Evolutionary conservation across 2,113 vertebrate species (phyloP).

Genomic region (Chloropsis hardwickii): DNA sequence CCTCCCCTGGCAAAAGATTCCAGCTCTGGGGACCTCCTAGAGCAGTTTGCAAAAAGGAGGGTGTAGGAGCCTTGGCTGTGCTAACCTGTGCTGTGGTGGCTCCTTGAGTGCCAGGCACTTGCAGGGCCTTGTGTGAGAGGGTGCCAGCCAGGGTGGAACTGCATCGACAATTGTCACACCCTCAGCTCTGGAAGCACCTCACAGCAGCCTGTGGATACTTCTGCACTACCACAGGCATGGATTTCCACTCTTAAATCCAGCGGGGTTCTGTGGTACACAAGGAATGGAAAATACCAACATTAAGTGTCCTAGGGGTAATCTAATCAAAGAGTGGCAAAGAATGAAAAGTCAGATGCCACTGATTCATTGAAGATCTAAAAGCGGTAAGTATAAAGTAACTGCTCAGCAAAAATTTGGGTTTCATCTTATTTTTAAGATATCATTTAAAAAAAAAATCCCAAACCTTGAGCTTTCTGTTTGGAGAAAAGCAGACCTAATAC

Average conservation of each 20-base stretch:
- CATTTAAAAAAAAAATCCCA: neutral
- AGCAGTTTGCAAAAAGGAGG: neutral
- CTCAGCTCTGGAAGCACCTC: neutral
- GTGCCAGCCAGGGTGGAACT: neutral
- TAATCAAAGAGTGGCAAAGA: neutral
- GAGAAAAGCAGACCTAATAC: constrained; percentile 20
- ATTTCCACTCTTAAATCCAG: neutral
- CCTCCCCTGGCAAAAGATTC: neutral
- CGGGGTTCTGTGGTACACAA: neutral
- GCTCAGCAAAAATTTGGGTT: neutral
- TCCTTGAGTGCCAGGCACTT: neutral
- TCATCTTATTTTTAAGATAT: neutral
- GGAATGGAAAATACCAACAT: neutral
- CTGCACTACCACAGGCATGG: neutral
- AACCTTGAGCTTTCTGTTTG: neutral
- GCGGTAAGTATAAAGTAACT: neutral
- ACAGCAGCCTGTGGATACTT: neutral
- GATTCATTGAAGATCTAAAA: neutral
- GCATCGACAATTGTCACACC: fast-evolving
- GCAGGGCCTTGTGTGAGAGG: neutral
- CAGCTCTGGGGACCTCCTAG: neutral
- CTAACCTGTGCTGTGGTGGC: too few relatives aligned
- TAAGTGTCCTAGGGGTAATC: neutral
- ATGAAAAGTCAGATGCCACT: neutral
- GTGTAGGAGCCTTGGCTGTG: neutral